Percentiles rank a stretch among this genome's conserved stretches.
These are phyloP conservation scores for Paragorgia papillata DNA, from an alignment of 92 coral and sea anemone species.

Conservation along the genomic window DNA sequence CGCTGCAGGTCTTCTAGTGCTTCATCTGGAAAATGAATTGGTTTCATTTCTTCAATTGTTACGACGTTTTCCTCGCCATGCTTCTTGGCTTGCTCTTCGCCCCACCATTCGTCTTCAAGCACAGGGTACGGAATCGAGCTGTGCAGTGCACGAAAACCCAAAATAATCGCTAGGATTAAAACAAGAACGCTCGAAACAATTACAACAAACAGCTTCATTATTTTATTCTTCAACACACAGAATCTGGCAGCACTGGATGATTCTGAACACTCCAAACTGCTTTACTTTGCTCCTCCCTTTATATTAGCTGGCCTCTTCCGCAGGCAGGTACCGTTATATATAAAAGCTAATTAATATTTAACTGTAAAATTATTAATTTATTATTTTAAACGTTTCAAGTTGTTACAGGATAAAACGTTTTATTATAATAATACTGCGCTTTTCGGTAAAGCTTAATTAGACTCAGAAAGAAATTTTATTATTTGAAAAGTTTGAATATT, in stretches of 20 bases:
- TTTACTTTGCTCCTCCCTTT: no score
- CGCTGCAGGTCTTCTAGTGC: constrained; percentile 65
- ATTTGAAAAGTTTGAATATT: no score
- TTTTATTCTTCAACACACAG: neutral
- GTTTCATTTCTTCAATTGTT: constrained; percentile 49
- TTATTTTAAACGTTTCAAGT: no score
- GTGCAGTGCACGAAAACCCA: constrained; percentile 23
- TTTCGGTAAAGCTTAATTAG: no score
- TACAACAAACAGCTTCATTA: constrained; percentile 11
- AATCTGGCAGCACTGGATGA: no score
- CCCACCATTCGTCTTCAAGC: constrained; percentile 77
- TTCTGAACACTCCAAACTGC: neutral
- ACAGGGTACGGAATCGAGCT: neutral
- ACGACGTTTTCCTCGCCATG: constrained; percentile 45
- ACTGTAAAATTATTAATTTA: no score
- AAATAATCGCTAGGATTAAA: constrained; percentile 13
- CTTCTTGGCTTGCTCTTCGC: constrained; percentile 20
- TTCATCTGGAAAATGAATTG: constrained; percentile 55
- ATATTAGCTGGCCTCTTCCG: no score
- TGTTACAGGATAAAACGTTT: no score
- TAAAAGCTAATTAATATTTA: no score
- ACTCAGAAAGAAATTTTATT: no score
- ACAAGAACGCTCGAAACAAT: constrained; percentile 22
- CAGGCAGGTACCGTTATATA: no score
- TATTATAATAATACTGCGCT: no score